Base-by-base conservation (phyloP, 2,888 invertebrate species). In the Zygaena filipendulae region DNA sequence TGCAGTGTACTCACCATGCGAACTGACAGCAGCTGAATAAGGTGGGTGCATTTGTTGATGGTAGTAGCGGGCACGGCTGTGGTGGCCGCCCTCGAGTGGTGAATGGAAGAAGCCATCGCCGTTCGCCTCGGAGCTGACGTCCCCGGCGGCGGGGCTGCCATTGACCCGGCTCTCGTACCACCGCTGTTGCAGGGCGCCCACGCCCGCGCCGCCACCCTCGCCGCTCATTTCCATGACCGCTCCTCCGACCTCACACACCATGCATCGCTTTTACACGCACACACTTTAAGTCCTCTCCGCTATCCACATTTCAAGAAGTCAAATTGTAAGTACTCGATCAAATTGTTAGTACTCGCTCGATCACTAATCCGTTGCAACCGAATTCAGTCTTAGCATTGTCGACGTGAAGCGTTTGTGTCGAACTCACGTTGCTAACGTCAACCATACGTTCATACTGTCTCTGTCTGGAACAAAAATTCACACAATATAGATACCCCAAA, bases 21-120 rank as follows among this genome's bases (percentile, higher is more conserved):
- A 79, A 39, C 74, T 60, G 50, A 82, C 81, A 31, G 81, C 79
- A 33, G 82, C 63, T 35, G 81, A 80, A 56, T 81, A 82, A 42
- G 82, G 80, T 45, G 72, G 72, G 58, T 82, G 82, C 79, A 82
- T 81, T 49, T 81, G 81, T 54, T 81, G 81, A 47, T 82, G 82
- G 68, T 82, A 82, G 66, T 82, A 82, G 35, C 82, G 71, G 41
- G 80, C 77, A 52, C 80, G 67, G 55, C 79, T 71, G 53, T 81
- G 74, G 54, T 81, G 79, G 53, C 68, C 82, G 67, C 74, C 75
- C 52, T 79, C 82, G 41, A 69, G 69, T 63, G 71, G 79, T 52
- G 64, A 83, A 67, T 74, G 83, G 79, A 69, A 83, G 77, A 81
- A 81, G 44, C 69, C 72, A 45, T 77, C 68, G 53, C 82, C 70